Base-by-base conservation (phyloP, 2,888 invertebrate species). In the Ophion ellenae region DNA sequence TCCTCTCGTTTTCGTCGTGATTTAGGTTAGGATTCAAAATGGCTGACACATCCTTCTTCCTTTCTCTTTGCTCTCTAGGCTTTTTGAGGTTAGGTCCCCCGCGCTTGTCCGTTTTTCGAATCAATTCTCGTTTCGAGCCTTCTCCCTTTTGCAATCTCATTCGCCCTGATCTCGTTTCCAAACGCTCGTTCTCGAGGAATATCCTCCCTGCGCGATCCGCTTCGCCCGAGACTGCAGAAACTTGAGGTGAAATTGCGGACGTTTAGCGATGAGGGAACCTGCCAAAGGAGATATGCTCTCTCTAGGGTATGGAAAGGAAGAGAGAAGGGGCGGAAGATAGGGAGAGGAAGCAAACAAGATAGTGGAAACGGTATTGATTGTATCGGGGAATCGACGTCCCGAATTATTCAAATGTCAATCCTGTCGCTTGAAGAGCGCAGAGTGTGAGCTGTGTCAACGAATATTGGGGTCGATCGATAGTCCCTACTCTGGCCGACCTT, bases 341-440 rank as follows among this genome's bases (percentile, higher is more conserved):
- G 53, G 75, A 64, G 2, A 17, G 47, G 47, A 40, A 14, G 47
- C 47, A 14, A 47, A 47, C 47, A 47, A 47, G 47, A 14, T 47
- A 40, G 70, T 70, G 40, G 78, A 70, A 70, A 59, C 47, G 32
- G 70, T 79, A 79, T 70, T 79, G 78, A 61, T 61, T 79, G 70
- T 77, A 70, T 63, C 61, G 47, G 24, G 32, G 47, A 32, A 75
- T 75, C 64, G 75, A 64, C 64, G 6, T 64, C 57, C 53, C 80
- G 83, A 84, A 84, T 74, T 79, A 84, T 84, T 84, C 83, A 75
- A 70, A 83, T 83, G 83, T 83, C 83, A 83, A 73, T 78, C 83
- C 77, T 66, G 17, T 2, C 63, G 28, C 10, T 20, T 24, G 17
- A 28, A 40, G 77, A 40, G 57, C 14, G 9, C 2, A 17, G 59